Evolutionary conservation across 2,888 invertebrate species (phyloP).

Genomic region (Camptogramma bilineatum): DNA sequence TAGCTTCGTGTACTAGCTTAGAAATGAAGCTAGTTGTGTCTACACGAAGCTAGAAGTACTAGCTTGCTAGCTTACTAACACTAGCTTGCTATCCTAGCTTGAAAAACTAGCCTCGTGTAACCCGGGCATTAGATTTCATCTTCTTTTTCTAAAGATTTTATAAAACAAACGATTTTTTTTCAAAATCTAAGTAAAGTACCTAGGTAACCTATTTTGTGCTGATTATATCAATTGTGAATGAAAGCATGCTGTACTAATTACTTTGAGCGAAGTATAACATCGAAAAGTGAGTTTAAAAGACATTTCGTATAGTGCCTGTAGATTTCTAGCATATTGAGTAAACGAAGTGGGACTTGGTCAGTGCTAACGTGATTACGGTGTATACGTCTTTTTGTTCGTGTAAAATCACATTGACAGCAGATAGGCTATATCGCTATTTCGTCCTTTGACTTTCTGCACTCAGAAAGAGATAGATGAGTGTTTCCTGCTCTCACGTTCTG

Average conservation of each 20-base stretch:
- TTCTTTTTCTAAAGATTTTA: too few species aligned
- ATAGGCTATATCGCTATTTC: not conserved
- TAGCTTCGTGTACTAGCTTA: too few species aligned
- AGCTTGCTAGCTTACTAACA: too few species aligned
- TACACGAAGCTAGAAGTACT: too few species aligned
- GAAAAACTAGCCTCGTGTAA: too few species aligned
- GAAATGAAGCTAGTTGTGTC: too few species aligned
- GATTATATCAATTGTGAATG: not conserved
- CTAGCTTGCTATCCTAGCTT: too few species aligned
- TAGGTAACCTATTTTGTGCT: too few species aligned
- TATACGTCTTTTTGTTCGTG: slow-evolving; percentile 22
- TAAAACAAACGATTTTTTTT: too few species aligned
- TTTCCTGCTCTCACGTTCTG: not conserved
- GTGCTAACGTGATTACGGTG: slow-evolving; percentile 25
- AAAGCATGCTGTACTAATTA: not conserved
- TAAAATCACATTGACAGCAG: not conserved
- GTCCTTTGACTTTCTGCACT: not conserved
- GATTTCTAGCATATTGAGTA: slow-evolving; percentile 25
- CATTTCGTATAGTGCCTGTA: slow-evolving; percentile 54
- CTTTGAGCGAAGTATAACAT: slow-evolving; percentile 8
- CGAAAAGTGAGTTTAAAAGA: slow-evolving; percentile 53
- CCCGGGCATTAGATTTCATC: too few species aligned
- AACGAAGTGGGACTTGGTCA: slow-evolving; percentile 31
- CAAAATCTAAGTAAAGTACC: too few species aligned
- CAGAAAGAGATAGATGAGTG: not conserved